These are phyloP conservation scores for Nesospiza acunhae DNA, from an alignment of 2,113 vertebrate genomes.

Conservation along the genomic window DNA sequence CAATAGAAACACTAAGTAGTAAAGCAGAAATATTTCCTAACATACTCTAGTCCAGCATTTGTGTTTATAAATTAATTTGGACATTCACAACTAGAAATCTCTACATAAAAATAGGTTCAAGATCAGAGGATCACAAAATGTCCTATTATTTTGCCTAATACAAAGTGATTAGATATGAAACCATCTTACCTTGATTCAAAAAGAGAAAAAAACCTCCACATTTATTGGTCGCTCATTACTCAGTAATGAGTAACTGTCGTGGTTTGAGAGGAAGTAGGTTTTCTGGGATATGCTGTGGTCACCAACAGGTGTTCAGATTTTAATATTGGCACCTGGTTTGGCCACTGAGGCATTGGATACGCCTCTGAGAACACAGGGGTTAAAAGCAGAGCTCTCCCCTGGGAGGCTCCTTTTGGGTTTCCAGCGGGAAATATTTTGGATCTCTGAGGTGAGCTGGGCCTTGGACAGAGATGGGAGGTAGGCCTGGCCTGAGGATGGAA, in stretches of 20 bases:
- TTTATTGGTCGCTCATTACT: background rate
- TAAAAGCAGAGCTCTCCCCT: too few species aligned
- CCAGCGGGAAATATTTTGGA: too few species aligned
- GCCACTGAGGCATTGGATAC: too few species aligned
- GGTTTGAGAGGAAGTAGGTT: too few species aligned
- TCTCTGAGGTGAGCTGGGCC: too few species aligned
- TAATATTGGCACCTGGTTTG: too few species aligned
- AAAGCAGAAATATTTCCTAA: background rate
- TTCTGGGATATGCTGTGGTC: too few species aligned
- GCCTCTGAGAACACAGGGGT: too few species aligned
- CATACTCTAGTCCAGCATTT: background rate
- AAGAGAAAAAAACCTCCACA: fast-evolving
- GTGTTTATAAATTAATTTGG: background rate
- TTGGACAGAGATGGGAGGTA: too few species aligned
- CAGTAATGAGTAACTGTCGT: background rate
- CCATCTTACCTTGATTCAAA: background rate
- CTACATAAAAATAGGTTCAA: background rate
- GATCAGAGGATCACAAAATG: background rate
- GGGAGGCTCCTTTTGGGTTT: too few species aligned
- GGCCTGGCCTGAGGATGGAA: too few species aligned
- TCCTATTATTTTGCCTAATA: background rate
- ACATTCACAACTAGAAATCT: background rate
- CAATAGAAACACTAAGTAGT: background rate
- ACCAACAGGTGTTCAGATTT: too few species aligned
- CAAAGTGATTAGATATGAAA: background rate